Base-by-base conservation (phyloP, 2,888 invertebrate species). In the Coleophora deauratella region DNA sequence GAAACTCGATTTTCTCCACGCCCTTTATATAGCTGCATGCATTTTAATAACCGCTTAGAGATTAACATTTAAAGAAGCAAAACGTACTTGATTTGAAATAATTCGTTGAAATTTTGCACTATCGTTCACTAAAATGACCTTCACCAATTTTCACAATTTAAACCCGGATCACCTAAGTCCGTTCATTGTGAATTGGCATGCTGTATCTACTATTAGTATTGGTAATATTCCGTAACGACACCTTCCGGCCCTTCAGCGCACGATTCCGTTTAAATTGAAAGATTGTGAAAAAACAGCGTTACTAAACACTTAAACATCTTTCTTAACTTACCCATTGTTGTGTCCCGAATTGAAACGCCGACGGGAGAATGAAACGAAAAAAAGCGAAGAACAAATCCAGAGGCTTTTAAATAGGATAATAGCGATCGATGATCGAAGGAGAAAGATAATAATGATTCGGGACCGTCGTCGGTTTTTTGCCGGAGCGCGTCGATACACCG, bases 261-360 rank as follows among this genome's bases (percentile, higher is more conserved):
- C 76, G 79, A 77, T 74, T 75, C 68, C 62, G 74, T 81, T 79
- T 74, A 80, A 78, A 82, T 81, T 78, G 80, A 81, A 80, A 80
- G 77, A 69, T 79, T 71, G 70, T 76, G 73, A 82, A 85, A 84
- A 85, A 85, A 80, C 71, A 75, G 75, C 84, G 84, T 81, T 76
- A 66, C 84, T 81, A 85, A 85, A 82, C 71, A 76, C 77, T 82
- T 82, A 84, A 84, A 85, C 81, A 81, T 82, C 82, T 80, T 82
- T 82, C 85, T 81, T 82, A 82, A 79, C 79, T 69, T 66, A 66
- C 47, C 75, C 69, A 79, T 85, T 85, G 85, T 85, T 72, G 67
- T 57, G 61, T 55, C 62, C 66, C 64, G 79, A 73, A 78, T 81
- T 76, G 80, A 81, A 79, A 76, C 73, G 78, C 70, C 67, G 74